Base-by-base conservation (phyloP, 1,140 invertebrate species). In the Drosophila novamexicana region DNA sequence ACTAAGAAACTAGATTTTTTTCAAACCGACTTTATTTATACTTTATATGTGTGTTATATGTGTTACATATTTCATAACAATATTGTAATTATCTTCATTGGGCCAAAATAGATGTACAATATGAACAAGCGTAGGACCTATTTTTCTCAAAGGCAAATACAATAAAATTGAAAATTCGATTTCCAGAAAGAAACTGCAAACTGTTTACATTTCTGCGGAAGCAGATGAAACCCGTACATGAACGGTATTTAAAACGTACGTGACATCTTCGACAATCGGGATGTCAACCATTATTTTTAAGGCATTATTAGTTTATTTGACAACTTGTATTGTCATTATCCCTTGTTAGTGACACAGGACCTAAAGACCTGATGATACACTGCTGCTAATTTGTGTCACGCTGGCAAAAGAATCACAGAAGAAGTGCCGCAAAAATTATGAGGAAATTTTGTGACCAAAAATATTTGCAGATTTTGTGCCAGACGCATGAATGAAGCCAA, bases 371-470 rank as follows among this genome's bases (percentile, higher is more conserved):
- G 47, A 29, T 52, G 39, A 64, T 36, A 58, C 77, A 57, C 75
- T 69, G 44, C 47, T 49, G 59, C 56, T 64, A 77, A 77, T 77
- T 64, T 65, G 58, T 57, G 75, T 63, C 71, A 29, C 14, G 37
- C 59, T 40, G 54, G 18, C 58, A 22, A 47, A 53, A 34, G 10
- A 42, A 64, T 50, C 22, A 57, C 45, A 54, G 63, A 65, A 81
- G 69, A 82, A 82, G 79, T 89, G 83, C 83, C 83, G 83, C 83
- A 89, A 62, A 79, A 83, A 88, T 86, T 88, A 88, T 86, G 83
- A 83, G 83, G 83, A 89, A 86, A 89, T 83, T 88, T 79, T 58
- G 29, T 22, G 44, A 52, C 16, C 57, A 64, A 77, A 86, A 88
- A 82, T 76, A 73, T 82, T 86, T 86, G 79, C 79, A 88, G 67